phyloP scores from a whole-genome alignment of 2,888 invertebrate genomes.

The Coelogynopora nodosa region DNA sequence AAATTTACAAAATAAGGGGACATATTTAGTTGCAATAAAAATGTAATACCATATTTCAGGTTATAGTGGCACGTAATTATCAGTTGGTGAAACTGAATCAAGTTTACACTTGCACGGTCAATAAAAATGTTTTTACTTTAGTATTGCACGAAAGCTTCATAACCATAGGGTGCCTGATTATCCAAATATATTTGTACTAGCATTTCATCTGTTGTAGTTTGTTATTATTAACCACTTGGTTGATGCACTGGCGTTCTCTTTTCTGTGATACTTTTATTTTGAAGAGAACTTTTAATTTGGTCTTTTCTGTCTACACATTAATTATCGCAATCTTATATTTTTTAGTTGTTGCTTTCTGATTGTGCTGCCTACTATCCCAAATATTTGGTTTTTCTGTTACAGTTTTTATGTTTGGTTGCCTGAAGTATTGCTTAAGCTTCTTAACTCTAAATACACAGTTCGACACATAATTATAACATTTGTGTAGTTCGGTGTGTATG shows the following conservation, averaged over 20 bases:
- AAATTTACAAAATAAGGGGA: not conserved
- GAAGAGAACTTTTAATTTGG: not conserved
- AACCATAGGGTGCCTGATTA: constrained; percentile 27
- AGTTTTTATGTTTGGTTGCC: constrained; percentile 21
- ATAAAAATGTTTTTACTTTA: constrained; percentile 18
- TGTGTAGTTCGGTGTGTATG: constrained; percentile 18
- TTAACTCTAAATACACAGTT: constrained; percentile 1
- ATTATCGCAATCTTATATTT: constrained; percentile 7
- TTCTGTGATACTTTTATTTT: constrained; percentile 17
- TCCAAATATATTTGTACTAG: not conserved
- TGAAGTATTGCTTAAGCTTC: constrained; percentile 9
- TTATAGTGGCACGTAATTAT: constrained; percentile 31
- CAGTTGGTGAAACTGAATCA: constrained; percentile 31
- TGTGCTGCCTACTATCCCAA: not conserved
- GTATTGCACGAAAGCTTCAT: constrained; percentile 31
- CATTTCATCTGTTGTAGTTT: constrained; percentile 25
- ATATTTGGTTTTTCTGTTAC: not conserved
- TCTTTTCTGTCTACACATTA: not conserved
- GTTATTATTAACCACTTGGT: constrained; percentile 28
- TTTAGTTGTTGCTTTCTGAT: constrained; percentile 7
- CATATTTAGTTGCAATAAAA: not conserved
- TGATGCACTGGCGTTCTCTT: constrained; percentile 19
- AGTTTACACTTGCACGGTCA: constrained; percentile 31
- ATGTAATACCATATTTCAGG: constrained; percentile 14
- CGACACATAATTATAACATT: not conserved